A percentile compares a stretch with the other conserved stretches of the same genome.
Conservation (phyloP, 2,888 invertebrate species). For the Pandemis corylana region DNA sequence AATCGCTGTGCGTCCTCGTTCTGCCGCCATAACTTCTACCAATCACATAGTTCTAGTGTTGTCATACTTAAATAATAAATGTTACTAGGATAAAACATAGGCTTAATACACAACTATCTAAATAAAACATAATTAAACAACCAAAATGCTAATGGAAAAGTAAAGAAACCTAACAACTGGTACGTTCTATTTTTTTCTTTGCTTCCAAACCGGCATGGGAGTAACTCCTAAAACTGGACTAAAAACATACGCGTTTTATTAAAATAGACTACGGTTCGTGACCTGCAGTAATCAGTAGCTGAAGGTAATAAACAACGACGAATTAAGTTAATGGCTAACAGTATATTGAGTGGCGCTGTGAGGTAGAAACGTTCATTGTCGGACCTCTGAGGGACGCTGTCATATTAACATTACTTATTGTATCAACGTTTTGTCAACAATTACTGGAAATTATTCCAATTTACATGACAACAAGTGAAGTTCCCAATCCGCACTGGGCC, state of each 20-base stretch:
- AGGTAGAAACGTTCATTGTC: not conserved
- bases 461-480: not conserved
- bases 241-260: not conserved
- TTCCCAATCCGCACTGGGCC: too few relatives aligned
- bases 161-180: too few relatives aligned
- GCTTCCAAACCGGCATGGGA: too few relatives aligned
- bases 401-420: not conserved
- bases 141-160: too few relatives aligned
- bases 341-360: constrained; percentile 13
- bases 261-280: constrained; percentile 20
- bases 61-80: too few relatives aligned
- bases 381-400: not conserved
- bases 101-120: too few relatives aligned
- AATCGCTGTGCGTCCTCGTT: too few relatives aligned
- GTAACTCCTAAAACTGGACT: not conserved
- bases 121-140: too few relatives aligned
- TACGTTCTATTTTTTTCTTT: too few relatives aligned
- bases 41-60: too few relatives aligned
- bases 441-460: not conserved
- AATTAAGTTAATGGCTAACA: constrained; percentile 21
- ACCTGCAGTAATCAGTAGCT: constrained; percentile 25
- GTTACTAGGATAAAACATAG: too few relatives aligned
- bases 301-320: constrained; percentile 23
- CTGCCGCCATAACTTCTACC: too few relatives aligned
- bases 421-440: not conserved